Percentiles rank a stretch among this genome's conserved stretches.
phyloP scores from a whole-genome alignment of 2,797 vertebrate species.

The Epinephelus awoara region DNA sequence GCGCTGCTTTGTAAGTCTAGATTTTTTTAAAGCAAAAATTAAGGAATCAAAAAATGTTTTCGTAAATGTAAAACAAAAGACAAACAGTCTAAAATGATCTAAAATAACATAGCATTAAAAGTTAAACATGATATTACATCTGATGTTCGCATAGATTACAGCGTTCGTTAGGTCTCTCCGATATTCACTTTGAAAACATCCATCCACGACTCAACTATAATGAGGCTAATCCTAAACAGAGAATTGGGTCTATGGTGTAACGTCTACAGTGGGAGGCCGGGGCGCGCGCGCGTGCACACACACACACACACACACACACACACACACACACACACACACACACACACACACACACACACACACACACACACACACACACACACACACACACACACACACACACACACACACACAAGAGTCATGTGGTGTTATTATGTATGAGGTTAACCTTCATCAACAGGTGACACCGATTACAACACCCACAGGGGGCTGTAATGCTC shows the following conservation, averaged over 20 bases:
- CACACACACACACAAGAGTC: background rate
- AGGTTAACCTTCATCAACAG: conserved; percentile 71
- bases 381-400: conserved; percentile 2
- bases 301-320: background rate
- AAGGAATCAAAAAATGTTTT: background rate
- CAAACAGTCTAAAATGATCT: too few relatives aligned
- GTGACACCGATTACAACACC: conserved; percentile 61
- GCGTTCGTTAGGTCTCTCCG: background rate
- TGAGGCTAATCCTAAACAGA: conserved; percentile 28
- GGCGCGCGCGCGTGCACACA: conserved; percentile 18
- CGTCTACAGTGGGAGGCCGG: conserved; percentile 35
- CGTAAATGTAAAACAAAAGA: background rate
- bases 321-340: conserved; percentile 9
- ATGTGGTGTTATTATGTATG: conserved; percentile 42
- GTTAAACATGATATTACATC: too few relatives aligned
- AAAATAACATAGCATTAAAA: too few relatives aligned
- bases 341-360: conserved; percentile 10
- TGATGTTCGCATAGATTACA: too few relatives aligned
- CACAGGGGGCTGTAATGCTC: conserved; percentile 43
- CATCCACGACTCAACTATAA: conserved; percentile 39
- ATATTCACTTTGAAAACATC: conserved; percentile 28
- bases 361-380: conserved; percentile 18
- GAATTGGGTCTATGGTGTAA: conserved; percentile 39
- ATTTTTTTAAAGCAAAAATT: background rate
- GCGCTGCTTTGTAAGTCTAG: too few relatives aligned